These are phyloP conservation scores for Syngnathus typhle DNA, from an alignment of 2,113 vertebrate species.

Conservation along the genomic window DNA sequence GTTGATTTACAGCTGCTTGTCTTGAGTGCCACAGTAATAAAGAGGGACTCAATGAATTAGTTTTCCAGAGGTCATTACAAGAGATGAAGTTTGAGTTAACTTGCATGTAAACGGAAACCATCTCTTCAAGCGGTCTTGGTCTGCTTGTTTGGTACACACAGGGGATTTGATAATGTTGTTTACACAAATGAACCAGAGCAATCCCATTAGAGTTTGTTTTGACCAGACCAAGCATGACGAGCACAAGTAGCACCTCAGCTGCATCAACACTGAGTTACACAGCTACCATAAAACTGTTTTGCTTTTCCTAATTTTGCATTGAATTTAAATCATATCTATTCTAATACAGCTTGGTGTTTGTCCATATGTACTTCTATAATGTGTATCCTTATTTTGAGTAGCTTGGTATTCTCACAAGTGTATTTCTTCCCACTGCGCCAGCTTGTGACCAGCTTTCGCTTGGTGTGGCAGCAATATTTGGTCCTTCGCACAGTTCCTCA, in stretches of 20 bases:
- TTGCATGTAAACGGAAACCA: background rate
- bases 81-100: background rate
- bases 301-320: background rate
- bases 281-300: background rate
- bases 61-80: no score
- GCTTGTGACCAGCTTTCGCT: conserved; percentile 99
- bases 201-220: background rate
- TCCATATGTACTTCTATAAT: background rate
- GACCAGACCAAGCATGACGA: background rate
- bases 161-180: background rate
- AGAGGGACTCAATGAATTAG: no score
- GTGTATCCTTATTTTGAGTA: background rate
- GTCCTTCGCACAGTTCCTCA: conserved; percentile 97
- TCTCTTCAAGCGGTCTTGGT: background rate
- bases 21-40: no score
- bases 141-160: background rate
- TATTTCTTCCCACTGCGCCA: conserved; percentile 44
- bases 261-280: background rate
- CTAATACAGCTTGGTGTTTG: background rate
- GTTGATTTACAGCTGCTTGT: no score
- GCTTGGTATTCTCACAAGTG: background rate
- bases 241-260: background rate
- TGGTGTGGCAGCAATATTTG: conserved; percentile 98
- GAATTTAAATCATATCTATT: no score
- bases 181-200: background rate